phyloP scores from a whole-genome alignment of 2,888 invertebrate genomes.

The Oligia latruncula region DNA sequence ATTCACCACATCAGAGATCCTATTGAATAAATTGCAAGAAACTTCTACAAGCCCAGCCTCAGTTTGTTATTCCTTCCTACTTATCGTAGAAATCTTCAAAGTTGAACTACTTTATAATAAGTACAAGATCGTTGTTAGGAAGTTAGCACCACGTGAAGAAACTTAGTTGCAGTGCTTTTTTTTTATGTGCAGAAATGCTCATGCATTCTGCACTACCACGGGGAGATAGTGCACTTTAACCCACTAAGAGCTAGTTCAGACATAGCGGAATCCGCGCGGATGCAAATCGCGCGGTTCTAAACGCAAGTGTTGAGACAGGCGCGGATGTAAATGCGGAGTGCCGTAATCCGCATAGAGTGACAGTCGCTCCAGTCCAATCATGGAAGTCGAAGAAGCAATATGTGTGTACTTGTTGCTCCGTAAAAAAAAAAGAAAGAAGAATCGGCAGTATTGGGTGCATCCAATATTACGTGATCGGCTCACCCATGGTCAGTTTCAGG shows the following conservation, averaged over 20 bases:
- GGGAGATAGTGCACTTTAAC: too few relatives aligned
- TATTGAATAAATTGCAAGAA: neutral
- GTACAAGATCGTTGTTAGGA: slow-evolving; percentile 8
- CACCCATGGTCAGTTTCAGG: too few relatives aligned
- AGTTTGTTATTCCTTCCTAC: neutral
- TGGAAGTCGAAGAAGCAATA: slow-evolving; percentile 2
- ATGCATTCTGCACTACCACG: too few relatives aligned
- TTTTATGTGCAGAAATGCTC: too few relatives aligned
- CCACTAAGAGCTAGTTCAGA: neutral
- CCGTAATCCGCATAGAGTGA: neutral
- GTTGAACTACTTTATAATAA: slow-evolving; percentile 11
- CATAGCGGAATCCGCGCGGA: neutral
- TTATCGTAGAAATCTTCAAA: slow-evolving; percentile 1
- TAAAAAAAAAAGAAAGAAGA: too few relatives aligned
- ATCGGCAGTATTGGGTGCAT: too few relatives aligned
- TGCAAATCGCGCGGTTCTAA: neutral
- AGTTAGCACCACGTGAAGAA: neutral
- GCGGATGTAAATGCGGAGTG: neutral
- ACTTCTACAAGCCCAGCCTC: neutral
- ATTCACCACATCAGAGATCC: neutral
- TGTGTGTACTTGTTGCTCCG: too few relatives aligned
- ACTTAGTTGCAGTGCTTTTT: neutral
- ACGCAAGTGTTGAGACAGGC: neutral
- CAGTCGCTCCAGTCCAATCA: neutral
- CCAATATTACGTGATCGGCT: too few relatives aligned